Base-by-base conservation (phyloP, 2,888 invertebrate genomes). In the Litoditis marina region DNA sequence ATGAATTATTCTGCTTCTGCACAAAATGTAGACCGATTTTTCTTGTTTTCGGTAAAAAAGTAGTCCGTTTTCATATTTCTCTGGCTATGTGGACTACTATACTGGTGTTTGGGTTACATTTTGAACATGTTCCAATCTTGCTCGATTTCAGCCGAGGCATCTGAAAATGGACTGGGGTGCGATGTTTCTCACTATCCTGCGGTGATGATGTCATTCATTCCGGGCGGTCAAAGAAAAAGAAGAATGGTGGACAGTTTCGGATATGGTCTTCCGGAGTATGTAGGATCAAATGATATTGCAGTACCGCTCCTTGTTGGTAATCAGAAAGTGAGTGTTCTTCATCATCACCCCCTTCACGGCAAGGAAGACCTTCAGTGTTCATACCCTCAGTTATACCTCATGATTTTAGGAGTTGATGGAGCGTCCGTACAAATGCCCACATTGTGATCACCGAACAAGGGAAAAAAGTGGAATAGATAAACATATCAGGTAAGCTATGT, bases 361-460 rank as follows among this genome's bases (percentile, higher is more conserved):
- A n/a, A n/a, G n/a, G n/a, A n/a, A n/a, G n/a, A n/a, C n/a, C n/a
- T n/a, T n/a, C n/a, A 22, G 16, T 30, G 11, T 5, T 52, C 28
- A 34, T n/a, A 6, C 13, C 8, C 47, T 19, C 42, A 52, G 11
- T n/a, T 25, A 8, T 36, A 22, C 6, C 28, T 28, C 25, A 19
- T 11, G 36, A 6, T 57, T 16, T 1, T 13, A 71, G 68, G 58
- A 34, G 34, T 46, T 71, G 60, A 69, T 68, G 63, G 72, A 74
- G 50, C 71, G 69, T 50, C 76, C 75, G 13, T 78, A 58, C 68
- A 78, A 78, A 54, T 78, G 78, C 42, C 68, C 73, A 11, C 74
- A 68, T 47, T 78, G 78, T 57, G 63, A 71, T 49, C 74, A 77
- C 57, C 66, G 76, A 8, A 66, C 78, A 16, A 70, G 65, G 39